Percentiles rank a stretch among this genome's conserved stretches.
phyloP scores from a whole-genome alignment of 1,140 invertebrate genomes.

The Macrosteles quadrilineatus region DNA sequence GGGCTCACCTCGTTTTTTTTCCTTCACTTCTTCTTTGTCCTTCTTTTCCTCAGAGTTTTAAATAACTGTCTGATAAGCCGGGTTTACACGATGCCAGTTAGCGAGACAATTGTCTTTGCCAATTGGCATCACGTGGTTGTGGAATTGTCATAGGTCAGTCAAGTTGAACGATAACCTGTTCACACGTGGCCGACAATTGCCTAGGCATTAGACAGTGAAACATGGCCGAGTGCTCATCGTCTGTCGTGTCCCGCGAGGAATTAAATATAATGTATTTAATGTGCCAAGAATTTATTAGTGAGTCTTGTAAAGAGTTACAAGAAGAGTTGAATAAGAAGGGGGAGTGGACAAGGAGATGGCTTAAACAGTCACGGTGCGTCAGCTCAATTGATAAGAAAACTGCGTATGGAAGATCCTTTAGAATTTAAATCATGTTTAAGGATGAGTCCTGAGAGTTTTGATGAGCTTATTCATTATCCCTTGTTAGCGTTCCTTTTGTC shows the following conservation, averaged over 20 bases:
- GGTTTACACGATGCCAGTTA: background rate
- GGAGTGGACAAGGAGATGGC: too few relatives aligned
- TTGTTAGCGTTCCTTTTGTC: too few relatives aligned
- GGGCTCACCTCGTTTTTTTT: too few relatives aligned
- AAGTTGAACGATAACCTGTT: too few relatives aligned
- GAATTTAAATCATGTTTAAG: background rate
- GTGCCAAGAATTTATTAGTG: background rate
- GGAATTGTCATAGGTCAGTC: too few relatives aligned
- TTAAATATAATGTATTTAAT: background rate
- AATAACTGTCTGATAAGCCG: too few relatives aligned
- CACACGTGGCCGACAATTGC: too few relatives aligned
- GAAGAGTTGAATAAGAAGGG: background rate
- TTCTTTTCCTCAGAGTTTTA: too few relatives aligned
- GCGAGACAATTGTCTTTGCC: too few relatives aligned
- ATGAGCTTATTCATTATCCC: background rate
- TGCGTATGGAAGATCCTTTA: background rate
- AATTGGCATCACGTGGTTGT: too few relatives aligned
- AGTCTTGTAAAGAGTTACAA: background rate
- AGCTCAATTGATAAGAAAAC: background rate
- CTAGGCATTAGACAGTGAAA: too few relatives aligned
- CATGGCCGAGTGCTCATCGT: background rate
- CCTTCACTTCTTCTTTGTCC: too few relatives aligned
- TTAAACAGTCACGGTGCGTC: background rate
- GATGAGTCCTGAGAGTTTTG: background rate
- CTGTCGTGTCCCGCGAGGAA: background rate